Percentiles rank a stretch among this genome's conserved stretches.
Conservation (phyloP, 1,140 invertebrate genomes). For the Nebria ingens region DNA sequence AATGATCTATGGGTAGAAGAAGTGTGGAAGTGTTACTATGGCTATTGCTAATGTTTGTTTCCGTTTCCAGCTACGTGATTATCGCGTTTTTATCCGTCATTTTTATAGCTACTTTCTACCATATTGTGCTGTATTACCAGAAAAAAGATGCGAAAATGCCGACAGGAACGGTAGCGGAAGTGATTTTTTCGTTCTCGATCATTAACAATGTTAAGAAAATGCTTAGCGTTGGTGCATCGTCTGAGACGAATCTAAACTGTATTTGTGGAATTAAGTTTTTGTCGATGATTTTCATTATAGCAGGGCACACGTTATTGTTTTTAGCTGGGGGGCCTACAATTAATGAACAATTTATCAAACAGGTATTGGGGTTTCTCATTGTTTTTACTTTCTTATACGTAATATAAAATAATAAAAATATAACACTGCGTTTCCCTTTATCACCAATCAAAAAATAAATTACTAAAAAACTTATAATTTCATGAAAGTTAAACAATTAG, state of each 20-base stretch:
- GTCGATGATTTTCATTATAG: constrained; percentile 51
- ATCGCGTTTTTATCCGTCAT: constrained; percentile 25
- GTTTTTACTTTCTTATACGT: not conserved
- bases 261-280: constrained; percentile 53
- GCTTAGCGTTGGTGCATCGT: constrained; percentile 47
- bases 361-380: constrained; percentile 35
- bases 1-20: constrained; percentile 48
- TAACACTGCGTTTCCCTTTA: too few relatives aligned
- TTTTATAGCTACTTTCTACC: constrained; percentile 20
- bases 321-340: constrained; percentile 50
- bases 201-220: constrained; percentile 48
- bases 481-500: too few relatives aligned
- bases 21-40: too few relatives aligned
- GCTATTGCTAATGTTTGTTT: not conserved
- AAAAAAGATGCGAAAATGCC: constrained; percentile 6
- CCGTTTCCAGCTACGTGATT: constrained; percentile 25
- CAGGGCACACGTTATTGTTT: constrained; percentile 51
- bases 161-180: constrained; percentile 20
- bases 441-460: too few relatives aligned
- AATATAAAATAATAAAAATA: too few relatives aligned
- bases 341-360: constrained; percentile 47
- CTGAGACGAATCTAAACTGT: constrained; percentile 47
- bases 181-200: constrained; percentile 46
- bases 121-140: constrained; percentile 14
- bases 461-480: too few relatives aligned